phyloP scores from a whole-genome alignment of 2,113 vertebrate genomes.

The Heterocephalus glaber region DNA sequence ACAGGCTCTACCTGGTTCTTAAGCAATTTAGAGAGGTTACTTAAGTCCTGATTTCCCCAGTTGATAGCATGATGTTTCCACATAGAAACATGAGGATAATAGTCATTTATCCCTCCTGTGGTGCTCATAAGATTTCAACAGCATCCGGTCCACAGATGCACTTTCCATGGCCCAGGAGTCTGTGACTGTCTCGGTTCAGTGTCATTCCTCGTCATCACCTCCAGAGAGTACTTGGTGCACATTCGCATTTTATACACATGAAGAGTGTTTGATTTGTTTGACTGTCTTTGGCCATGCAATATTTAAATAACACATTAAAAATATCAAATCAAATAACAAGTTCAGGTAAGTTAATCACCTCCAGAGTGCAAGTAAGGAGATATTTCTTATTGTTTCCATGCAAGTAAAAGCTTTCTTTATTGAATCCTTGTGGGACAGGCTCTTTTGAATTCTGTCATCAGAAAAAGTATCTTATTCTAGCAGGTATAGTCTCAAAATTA shows the following conservation, averaged over 20 bases:
- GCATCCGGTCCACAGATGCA: neutral
- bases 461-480: neutral
- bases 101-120: neutral
- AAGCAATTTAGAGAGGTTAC: neutral
- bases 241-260: neutral
- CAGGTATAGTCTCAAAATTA: neutral
- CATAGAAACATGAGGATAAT: neutral
- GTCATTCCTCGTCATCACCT: neutral
- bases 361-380: neutral
- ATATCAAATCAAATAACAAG: neutral
- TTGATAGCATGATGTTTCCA: constrained; percentile 25
- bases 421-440: neutral
- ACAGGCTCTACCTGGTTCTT: neutral
- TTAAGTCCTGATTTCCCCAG: constrained; percentile 24
- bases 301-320: neutral
- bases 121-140: neutral
- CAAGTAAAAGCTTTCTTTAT: neutral
- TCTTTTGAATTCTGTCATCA: neutral
- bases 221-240: neutral
- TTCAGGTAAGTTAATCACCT: neutral
- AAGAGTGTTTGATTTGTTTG: neutral
- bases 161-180: neutral
- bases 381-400: neutral
- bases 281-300: neutral
- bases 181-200: neutral